phyloP scores from a whole-genome alignment of 1,140 invertebrate genomes.

The Andricus grossulariae region DNA sequence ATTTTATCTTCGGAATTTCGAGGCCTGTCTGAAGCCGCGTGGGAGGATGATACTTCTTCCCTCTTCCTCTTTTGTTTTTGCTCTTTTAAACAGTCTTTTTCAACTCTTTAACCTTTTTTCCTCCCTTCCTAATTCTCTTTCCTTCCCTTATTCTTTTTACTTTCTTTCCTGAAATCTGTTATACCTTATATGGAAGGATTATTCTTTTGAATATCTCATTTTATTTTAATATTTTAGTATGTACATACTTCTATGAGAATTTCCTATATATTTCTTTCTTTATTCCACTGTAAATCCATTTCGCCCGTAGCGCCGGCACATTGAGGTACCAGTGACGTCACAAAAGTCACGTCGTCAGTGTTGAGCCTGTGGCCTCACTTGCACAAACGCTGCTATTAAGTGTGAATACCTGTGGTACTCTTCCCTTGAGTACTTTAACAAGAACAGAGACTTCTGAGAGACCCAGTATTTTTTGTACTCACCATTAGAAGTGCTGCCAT shows the following conservation, averaged over 20 bases:
- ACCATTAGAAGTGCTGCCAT: background rate
- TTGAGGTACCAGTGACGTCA: conserved; percentile 19
- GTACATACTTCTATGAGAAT: background rate
- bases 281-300: background rate
- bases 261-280: background rate
- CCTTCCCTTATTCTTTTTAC: background rate
- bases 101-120: conserved; percentile 4
- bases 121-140: background rate
- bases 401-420: conserved; percentile 14
- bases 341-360: conserved; percentile 10
- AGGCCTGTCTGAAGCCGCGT: conserved; percentile 23
- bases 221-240: background rate
- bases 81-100: conserved; percentile 7
- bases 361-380: conserved; percentile 7
- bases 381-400: conserved; percentile 11
- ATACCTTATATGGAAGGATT: background rate
- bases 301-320: background rate
- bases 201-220: background rate
- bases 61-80: background rate
- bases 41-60: conserved; percentile 20
- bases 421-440: background rate
- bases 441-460: conserved; percentile 21
- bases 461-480: conserved; percentile 4
- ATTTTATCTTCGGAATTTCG: conserved; percentile 31
- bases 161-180: background rate